phyloP scores from a whole-genome alignment of 2,113 vertebrate genomes.

The Clarias macrocephalus region DNA sequence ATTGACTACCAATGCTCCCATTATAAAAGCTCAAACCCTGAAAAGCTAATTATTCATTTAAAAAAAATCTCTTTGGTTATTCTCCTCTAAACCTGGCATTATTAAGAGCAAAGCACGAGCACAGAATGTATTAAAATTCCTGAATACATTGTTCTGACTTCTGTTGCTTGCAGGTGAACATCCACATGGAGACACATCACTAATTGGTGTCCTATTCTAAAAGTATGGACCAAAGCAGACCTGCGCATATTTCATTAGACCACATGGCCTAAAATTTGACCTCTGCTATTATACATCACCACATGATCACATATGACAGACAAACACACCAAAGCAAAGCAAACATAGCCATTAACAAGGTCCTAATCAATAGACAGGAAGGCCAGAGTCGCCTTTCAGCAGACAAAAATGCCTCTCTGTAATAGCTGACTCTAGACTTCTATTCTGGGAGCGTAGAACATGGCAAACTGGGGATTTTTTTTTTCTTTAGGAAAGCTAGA shows the following conservation, averaged over 20 bases:
- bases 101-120: neutral
- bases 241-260: neutral
- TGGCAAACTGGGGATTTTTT: constrained; percentile 27
- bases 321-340: neutral
- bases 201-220: neutral
- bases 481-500: neutral
- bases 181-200: neutral
- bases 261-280: neutral
- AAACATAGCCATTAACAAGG: constrained; percentile 40
- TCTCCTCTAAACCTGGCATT: neutral
- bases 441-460: constrained; percentile 43
- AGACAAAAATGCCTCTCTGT: constrained; percentile 41
- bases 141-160: neutral
- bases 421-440: constrained; percentile 52
- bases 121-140: neutral
- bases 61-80: neutral
- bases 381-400: constrained; percentile 42
- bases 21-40: neutral
- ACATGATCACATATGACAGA: constrained; percentile 26
- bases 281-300: neutral
- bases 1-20: neutral
- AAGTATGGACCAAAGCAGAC: neutral
- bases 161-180: neutral
- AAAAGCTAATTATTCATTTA: neutral
- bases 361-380: constrained; percentile 50